Percentiles rank a stretch among this genome's conserved stretches.
phyloP scores from a whole-genome alignment of 1,140 invertebrate genomes.

The Lasioglossum baleicum region DNA sequence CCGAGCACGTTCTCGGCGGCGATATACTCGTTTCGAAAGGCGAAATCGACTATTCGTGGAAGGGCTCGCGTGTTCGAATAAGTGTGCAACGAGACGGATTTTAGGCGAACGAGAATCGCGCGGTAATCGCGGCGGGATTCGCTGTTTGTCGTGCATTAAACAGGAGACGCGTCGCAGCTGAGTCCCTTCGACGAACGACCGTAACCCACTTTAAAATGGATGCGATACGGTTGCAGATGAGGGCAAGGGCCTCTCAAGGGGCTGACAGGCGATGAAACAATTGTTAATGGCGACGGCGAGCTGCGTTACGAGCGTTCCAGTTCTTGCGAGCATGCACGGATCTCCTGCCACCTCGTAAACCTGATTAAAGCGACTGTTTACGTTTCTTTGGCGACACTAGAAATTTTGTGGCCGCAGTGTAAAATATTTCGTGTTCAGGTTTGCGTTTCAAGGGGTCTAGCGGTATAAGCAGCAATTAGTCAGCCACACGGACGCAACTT shows the following conservation, averaged over 20 bases:
- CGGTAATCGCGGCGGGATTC: background rate
- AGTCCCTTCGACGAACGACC: background rate
- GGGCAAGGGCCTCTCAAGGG: background rate
- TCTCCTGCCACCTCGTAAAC: background rate
- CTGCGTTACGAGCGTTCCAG: background rate
- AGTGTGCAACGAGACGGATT: background rate
- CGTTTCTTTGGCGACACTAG: too few relatives aligned
- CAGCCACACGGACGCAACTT: too few relatives aligned
- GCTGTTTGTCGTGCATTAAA: constrained; percentile 10
- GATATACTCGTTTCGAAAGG: background rate
- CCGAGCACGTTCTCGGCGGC: background rate
- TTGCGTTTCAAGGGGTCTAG: too few relatives aligned
- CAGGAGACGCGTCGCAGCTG: background rate
- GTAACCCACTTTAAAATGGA: constrained; percentile 9
- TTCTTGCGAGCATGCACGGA: background rate
- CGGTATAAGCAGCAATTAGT: too few relatives aligned
- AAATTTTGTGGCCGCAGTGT: too few relatives aligned
- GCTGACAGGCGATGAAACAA: background rate
- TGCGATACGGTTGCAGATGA: background rate
- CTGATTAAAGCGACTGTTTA: too few relatives aligned
- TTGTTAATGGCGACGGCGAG: background rate
- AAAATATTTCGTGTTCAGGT: too few relatives aligned
- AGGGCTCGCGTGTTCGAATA: background rate
- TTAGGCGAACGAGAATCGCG: background rate
- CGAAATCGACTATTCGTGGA: background rate